Evolutionary conservation across 2,113 vertebrate species (phyloP), one percentile per base, ranked within the genome.

Genomic region (Sinocyclocheilus grahami): DNA sequence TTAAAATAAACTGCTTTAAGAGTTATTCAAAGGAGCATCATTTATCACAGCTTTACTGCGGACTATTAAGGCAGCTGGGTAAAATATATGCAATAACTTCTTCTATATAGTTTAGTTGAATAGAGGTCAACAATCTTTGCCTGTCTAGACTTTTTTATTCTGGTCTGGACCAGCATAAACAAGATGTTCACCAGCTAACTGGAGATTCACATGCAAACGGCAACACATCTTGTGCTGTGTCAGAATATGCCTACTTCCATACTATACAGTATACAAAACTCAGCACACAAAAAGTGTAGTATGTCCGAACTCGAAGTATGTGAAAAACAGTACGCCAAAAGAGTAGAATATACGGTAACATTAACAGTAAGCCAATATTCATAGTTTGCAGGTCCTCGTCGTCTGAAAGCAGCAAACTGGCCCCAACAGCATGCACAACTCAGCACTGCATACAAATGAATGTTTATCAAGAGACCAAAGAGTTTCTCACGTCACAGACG

Each of bases 371-470:
- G n/a, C n/a, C n/a, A n/a, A n/a, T n/a, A n/a, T n/a, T n/a, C n/a
- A n/a, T n/a, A n/a, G n/a, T n/a, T n/a, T n/a, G n/a, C n/a, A n/a
- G 5, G 53, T 62, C 78, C 85, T 55, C 63, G 72, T 80, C 62
- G 85, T 81, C 83, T 72, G 55, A 76, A 86, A 80, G 79, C 20
- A 72, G 72, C 76, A 84, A 69, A 82, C 42, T 39, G 46, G n/a
- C 48, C 76, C 75, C 78, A 89, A 67, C 87, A 39, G 42, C 74
- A 79, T 39, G n/a, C 51, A n/a, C 53, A 51, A 24, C 74, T 78
- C 78, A 11, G 78, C 65, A 37, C 82, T 78, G 82, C 85, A 86
- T 85, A 86, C 85, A 82, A 83, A 86, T 86, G 30, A 76, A 62
- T 81, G 82, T 84, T 86, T 84, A 69, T 77, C 55, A n/a, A 84